These are phyloP conservation scores for Macrotis lagotis DNA, from an alignment of 2,113 vertebrate species.

Conservation along the genomic window DNA sequence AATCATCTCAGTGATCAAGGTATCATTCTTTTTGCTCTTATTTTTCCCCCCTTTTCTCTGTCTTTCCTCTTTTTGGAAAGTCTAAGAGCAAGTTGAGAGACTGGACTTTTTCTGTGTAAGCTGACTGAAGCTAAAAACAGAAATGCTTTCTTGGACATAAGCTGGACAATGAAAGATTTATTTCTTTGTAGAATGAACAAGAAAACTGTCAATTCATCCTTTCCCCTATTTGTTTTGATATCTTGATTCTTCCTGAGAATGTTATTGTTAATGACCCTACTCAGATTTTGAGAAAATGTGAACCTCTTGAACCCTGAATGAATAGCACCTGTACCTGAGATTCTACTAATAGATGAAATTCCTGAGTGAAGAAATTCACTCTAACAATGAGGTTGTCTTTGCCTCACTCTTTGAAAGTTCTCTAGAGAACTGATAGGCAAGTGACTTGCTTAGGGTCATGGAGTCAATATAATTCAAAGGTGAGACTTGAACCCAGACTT, in stretches of 20 bases:
- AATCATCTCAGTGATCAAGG: not conserved
- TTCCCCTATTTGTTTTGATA: conserved; percentile 66
- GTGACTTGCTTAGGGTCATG: not conserved
- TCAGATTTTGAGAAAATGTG: too few relatives aligned
- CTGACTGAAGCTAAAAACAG: conserved; percentile 73
- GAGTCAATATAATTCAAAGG: not conserved
- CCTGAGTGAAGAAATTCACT: not conserved
- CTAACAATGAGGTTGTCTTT: not conserved
- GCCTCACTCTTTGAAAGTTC: not conserved
- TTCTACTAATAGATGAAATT: not conserved
- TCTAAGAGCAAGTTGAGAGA: conserved; percentile 74
- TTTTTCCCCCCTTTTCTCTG: conserved; percentile 25
- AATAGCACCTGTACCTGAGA: not conserved
- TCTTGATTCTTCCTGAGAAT: conserved; percentile 42
- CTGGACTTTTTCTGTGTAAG: conserved; percentile 52
- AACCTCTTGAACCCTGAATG: too few relatives aligned
- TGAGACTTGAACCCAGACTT: not conserved
- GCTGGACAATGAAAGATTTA: conserved; percentile 78
- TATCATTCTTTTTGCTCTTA: not conserved
- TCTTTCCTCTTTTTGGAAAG: conserved; percentile 45
- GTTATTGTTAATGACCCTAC: not conserved
- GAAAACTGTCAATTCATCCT: conserved; percentile 75
- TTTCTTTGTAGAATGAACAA: conserved; percentile 72
- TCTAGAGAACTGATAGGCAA: not conserved
- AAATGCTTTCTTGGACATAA: conserved; percentile 75